These are phyloP conservation scores for Rhabdomys pumilio DNA, from an alignment of 2,797 vertebrate species.

Conservation along the genomic window DNA sequence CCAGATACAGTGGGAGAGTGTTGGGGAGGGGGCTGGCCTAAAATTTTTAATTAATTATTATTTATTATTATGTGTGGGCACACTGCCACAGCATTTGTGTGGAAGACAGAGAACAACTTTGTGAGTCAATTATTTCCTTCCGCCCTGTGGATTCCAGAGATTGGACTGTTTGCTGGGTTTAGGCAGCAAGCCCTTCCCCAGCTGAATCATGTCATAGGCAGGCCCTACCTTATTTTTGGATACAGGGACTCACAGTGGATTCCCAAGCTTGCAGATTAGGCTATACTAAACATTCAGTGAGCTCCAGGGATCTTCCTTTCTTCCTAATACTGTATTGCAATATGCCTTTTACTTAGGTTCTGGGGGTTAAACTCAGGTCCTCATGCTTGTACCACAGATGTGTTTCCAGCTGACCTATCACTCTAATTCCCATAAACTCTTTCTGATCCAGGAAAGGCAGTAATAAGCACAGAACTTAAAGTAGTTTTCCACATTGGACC, in stretches of 20 bases:
- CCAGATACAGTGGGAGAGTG: fast-evolving
- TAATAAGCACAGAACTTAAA: not conserved
- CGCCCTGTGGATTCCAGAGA: not conserved
- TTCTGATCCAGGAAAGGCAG: not conserved
- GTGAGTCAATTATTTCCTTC: not conserved
- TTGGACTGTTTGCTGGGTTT: not conserved
- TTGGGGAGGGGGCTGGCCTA: not conserved
- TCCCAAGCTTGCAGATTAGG: not conserved
- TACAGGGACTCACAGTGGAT: not conserved
- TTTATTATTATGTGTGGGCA: not conserved
- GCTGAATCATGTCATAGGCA: not conserved
- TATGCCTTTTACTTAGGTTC: not conserved
- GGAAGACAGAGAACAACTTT: not conserved
- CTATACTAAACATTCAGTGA: not conserved
- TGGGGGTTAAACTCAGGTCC: not conserved
- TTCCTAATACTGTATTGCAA: not conserved
- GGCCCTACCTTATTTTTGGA: not conserved
- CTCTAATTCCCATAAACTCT: not conserved
- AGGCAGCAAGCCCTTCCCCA: not conserved
- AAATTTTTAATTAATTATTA: not conserved
- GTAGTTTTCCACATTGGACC: not conserved
- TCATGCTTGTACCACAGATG: not conserved
- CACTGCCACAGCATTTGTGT: not conserved
- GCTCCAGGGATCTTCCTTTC: not conserved
- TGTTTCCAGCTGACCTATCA: not conserved